Evolutionary conservation across 2,797 vertebrate species (phyloP).

Genomic region (Fistularia tabacaria): DNA sequence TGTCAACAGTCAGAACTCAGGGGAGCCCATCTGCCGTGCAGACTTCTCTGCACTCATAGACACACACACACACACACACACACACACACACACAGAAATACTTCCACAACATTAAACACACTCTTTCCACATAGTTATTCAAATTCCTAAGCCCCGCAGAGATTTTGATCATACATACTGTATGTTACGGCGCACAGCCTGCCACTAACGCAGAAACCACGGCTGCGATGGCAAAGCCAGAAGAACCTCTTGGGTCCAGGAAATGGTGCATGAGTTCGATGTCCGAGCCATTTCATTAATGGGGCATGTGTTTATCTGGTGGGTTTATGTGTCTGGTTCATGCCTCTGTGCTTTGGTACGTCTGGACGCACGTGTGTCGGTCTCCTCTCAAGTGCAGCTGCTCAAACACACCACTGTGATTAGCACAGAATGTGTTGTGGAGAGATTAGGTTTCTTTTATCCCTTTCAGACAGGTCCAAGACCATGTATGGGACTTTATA

Average conservation of each 20-base stretch:
- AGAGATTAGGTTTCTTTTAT: constrained; percentile 62
- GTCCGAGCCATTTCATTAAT: constrained; percentile 49
- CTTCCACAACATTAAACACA: constrained; percentile 26
- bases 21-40: constrained; percentile 31
- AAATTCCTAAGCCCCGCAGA: constrained; percentile 47
- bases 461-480: constrained; percentile 67
- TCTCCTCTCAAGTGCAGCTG: constrained; percentile 52
- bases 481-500: constrained; percentile 50
- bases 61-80: constrained; percentile 23
- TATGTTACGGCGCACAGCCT: constrained; percentile 43
- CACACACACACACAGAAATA: not conserved
- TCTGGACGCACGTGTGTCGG: constrained; percentile 30
- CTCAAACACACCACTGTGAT: constrained; percentile 49
- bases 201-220: constrained; percentile 44
- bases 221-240: constrained; percentile 49
- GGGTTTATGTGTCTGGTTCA: constrained; percentile 21
- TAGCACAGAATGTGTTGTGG: constrained; percentile 40
- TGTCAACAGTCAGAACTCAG: constrained; percentile 46
- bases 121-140: constrained; percentile 37
- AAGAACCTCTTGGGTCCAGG: constrained; percentile 51
- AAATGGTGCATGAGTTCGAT: constrained; percentile 45
- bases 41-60: not conserved
- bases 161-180: constrained; percentile 57
- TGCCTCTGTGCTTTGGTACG: constrained; percentile 18
- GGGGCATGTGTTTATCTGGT: constrained; percentile 18